Conservation (phyloP, 2,888 invertebrate genomes). For the Iphiclides podalirius region DNA sequence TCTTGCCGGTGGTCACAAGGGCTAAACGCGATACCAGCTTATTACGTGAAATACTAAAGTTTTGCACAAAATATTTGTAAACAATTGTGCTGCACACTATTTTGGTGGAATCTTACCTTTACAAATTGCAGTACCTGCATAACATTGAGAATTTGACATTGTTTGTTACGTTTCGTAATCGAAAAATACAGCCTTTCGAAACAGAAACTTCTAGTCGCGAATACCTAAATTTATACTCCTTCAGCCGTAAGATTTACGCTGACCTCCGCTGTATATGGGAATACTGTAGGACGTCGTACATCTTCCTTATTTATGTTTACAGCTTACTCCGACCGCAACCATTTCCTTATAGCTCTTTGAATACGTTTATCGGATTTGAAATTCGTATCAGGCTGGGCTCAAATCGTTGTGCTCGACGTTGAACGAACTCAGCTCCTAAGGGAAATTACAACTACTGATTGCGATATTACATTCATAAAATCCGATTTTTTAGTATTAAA, state of each 20-base stretch:
- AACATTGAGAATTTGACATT: too few species aligned
- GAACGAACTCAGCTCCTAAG: constrained; percentile 55
- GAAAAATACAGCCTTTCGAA: background rate
- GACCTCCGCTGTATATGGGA: constrained; percentile 65
- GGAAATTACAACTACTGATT: constrained; percentile 47
- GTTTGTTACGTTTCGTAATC: too few species aligned
- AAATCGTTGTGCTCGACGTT: constrained; percentile 64
- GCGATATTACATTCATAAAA: background rate
- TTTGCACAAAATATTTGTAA: too few species aligned
- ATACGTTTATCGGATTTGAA: constrained; percentile 76
- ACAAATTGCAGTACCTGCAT: too few species aligned
- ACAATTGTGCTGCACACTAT: too few species aligned
- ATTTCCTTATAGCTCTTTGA: constrained; percentile 66
- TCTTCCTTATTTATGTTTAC: constrained; percentile 78
- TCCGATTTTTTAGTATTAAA: background rate
- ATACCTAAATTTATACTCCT: constrained; percentile 64
- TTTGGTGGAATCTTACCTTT: too few species aligned
- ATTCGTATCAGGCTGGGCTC: constrained; percentile 66
- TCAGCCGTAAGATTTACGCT: constrained; percentile 65
- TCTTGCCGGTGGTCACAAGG: too few species aligned
- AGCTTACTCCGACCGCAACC: constrained; percentile 68
- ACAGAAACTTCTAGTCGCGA: constrained; percentile 22
- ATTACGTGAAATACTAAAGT: too few species aligned
- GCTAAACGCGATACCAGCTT: too few species aligned
- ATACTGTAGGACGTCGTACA: constrained; percentile 73